Evolutionary conservation across 1,140 invertebrate genomes (phyloP).

Genomic region (Drosophila virilis): DNA sequence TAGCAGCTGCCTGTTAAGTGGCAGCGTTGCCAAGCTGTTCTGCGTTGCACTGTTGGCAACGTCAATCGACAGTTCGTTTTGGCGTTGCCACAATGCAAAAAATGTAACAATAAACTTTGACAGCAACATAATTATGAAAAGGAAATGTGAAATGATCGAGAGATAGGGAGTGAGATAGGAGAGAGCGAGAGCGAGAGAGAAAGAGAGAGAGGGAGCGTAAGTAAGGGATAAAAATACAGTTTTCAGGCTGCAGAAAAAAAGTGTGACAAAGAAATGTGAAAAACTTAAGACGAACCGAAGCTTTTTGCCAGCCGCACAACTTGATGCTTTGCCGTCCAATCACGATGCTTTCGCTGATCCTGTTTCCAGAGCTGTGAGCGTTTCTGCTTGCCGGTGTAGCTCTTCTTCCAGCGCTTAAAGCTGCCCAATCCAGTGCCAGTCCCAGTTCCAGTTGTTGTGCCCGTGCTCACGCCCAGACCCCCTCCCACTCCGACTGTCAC

Average conservation of each 20-base stretch:
- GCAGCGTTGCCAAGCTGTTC: too few relatives aligned
- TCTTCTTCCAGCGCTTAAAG: conserved; percentile 72
- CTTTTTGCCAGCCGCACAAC: conserved; percentile 36
- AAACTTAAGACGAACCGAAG: conserved; percentile 64
- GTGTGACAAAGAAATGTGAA: conserved; percentile 21
- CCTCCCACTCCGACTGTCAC: background rate
- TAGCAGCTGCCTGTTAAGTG: too few relatives aligned
- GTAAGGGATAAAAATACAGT: background rate
- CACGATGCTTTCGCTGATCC: conserved; percentile 12
- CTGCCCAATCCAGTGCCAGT: background rate
- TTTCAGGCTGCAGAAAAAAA: background rate
- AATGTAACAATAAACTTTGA: background rate
- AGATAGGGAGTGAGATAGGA: background rate
- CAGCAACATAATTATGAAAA: background rate
- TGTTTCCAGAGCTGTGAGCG: background rate
- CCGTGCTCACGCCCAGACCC: background rate
- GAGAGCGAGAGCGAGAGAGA: background rate
- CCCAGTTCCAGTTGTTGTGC: background rate
- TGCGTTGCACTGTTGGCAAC: too few relatives aligned
- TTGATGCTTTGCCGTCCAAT: conserved; percentile 33
- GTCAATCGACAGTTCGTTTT: too few relatives aligned
- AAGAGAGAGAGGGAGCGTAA: background rate
- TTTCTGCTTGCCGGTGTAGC: conserved; percentile 8
- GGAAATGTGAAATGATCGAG: background rate
- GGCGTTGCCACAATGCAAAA: background rate